Conservation (phyloP, 2,113 vertebrate species). For the Macquaria australasica region DNA sequence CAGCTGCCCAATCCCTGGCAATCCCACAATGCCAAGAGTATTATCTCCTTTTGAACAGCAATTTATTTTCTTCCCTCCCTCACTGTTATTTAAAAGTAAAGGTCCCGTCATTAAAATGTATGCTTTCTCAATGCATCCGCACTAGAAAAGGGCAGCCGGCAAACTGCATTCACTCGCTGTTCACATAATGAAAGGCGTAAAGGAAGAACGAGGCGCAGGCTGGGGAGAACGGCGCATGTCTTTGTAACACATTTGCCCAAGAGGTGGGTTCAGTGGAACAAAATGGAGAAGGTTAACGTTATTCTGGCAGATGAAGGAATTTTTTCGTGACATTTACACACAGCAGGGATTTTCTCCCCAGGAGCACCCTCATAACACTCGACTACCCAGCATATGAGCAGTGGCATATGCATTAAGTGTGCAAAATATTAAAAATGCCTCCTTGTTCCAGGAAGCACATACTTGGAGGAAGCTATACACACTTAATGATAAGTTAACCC, state of each 20-base stretch:
- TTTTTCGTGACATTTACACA: conserved; percentile 83
- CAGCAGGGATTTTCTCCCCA: conserved; percentile 73
- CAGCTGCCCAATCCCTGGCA: conserved; percentile 88
- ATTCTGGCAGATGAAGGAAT: conserved; percentile 82
- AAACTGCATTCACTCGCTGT: conserved; percentile 81
- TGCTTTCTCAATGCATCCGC: conserved; percentile 88
- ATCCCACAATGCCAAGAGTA: conserved; percentile 94
- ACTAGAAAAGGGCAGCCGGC: conserved; percentile 71
- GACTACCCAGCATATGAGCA: conserved; percentile 49
- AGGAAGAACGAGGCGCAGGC: conserved; percentile 26
- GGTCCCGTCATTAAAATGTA: conserved; percentile 99
- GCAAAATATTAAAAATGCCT: conserved; percentile 68
- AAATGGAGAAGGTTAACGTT: conserved; percentile 84
- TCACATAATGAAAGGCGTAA: conserved; percentile 70
- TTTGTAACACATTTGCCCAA: conserved; percentile 80
- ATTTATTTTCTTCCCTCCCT: conserved; percentile 82
- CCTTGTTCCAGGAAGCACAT: conserved; percentile 27
- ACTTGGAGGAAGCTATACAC: conserved; percentile 2
- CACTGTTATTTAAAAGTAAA: conserved; percentile 85
- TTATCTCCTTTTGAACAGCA: conserved; percentile 96
- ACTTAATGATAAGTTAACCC: not conserved
- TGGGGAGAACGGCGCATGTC: conserved; percentile 47
- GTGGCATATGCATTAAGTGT: conserved; percentile 70
- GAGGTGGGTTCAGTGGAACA: conserved; percentile 82
- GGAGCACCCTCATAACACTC: conserved; percentile 72